Evolutionary conservation across 2,113 vertebrate species (phyloP), one percentile per base, ranked within the genome.

Genomic region (Xiphorhynchus elegans): DNA sequence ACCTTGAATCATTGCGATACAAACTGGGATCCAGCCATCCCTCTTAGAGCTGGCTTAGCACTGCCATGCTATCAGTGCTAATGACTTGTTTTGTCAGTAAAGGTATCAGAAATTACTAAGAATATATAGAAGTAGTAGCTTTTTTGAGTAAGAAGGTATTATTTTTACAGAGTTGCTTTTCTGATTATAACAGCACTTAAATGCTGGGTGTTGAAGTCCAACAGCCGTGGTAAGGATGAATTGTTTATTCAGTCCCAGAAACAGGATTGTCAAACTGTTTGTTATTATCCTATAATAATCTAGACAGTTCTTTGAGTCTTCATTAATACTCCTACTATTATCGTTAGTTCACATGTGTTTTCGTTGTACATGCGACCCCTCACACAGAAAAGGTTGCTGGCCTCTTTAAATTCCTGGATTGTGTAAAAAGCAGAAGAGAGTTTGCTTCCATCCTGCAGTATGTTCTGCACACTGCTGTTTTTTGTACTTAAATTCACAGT

Each of bases 331-430:
- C 14, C 31, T 89, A 12, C 52, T 60, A 7, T 87, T 90, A 64
- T 89, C 91, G 74, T 67, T 90, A 67, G 60, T 74, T 93, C 63
- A 16, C 20, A 12, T 35, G 73, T 68, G 23, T n/a, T 86, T 94
- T 89, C 49, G 53, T 82, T 52, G 33, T 62, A 31, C 19, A 2
- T 2, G 11, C 52, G 46, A 62, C 59, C 47, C 10, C 49, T 94
- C 21, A 3, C 60, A 67, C n/a, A 55, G 62, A 60, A 52, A 89
- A 74, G 13, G 39, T 33, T 89, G 21, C 49, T 87, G 73, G 72
- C 79, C 67, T 68, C 79, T 95, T 95, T 87, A 90, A 96, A 90
- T 96, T 93, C 92, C 68, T 93, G 28, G 79, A 86, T 6, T 60
- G 80, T 69, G 58, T 26, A 39, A 60, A 93, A 90, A 55, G 63